A percentile compares a stretch with the other conserved stretches of the same genome.
These are phyloP conservation scores for Collichthys lucidus DNA, from an alignment of 2,113 vertebrate genomes.

Conservation along the genomic window DNA sequence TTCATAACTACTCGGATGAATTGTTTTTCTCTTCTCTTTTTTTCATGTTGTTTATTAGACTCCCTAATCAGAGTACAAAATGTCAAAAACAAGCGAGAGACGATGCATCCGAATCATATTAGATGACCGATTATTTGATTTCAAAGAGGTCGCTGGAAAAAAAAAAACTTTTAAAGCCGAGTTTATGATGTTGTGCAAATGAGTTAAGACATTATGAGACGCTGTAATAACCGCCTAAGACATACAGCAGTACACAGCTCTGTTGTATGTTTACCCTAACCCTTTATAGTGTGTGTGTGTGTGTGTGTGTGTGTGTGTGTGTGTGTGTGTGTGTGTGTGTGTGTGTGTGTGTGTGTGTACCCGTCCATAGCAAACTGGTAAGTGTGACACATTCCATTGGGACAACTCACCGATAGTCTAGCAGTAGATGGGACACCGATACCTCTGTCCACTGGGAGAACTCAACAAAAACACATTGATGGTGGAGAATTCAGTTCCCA, in stretches of 20 bases:
- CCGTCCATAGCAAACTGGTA: slow-evolving; percentile 57
- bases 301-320: not conserved
- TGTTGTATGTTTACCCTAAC: slow-evolving; percentile 24
- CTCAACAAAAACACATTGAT: slow-evolving; percentile 49
- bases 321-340: slow-evolving; percentile 3
- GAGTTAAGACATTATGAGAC: slow-evolving; percentile 15
- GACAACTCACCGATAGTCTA: slow-evolving; percentile 59
- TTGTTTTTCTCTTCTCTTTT: slow-evolving; percentile 5
- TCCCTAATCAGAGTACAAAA: not conserved
- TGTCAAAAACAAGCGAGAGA: not conserved
- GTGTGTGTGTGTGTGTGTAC: slow-evolving; percentile 19
- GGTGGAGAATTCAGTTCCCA: slow-evolving; percentile 11
- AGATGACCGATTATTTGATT: not conserved
- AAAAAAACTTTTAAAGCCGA: not conserved
- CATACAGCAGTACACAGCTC: slow-evolving; percentile 10
- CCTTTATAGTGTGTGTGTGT: not conserved
- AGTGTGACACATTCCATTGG: slow-evolving; percentile 69
- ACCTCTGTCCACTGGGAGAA: slow-evolving; percentile 51
- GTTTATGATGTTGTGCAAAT: not conserved
- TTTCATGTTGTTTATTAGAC: not conserved
- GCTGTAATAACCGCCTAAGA: slow-evolving; percentile 14
- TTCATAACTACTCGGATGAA: slow-evolving; percentile 37
- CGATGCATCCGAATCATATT: not conserved
- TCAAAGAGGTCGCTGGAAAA: not conserved
- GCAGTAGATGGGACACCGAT: slow-evolving; percentile 59